Base-by-base conservation (phyloP, 2,888 invertebrate genomes). In the Andrena dorsata region DNA sequence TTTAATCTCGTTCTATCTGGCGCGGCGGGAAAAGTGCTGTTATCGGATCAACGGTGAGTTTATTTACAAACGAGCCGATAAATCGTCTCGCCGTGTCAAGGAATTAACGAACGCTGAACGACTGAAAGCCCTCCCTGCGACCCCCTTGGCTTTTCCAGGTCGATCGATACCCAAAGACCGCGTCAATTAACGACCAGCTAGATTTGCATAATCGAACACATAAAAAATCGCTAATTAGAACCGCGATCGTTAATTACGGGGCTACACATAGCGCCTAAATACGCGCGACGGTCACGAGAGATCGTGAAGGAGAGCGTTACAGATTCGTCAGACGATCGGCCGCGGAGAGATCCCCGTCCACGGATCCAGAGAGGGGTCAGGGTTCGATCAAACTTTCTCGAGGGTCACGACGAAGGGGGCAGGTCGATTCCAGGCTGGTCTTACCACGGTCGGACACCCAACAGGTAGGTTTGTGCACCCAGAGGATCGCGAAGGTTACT, bases 321-420 rank as follows among this genome's bases (percentile, higher is more conserved):
- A 78, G 84, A 84, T 84, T 84, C 85, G 85, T 85, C 85, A 60
- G 23, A 30, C 47, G 77, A 82, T 83, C 76, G 80, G 64, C 58
- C 66, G 71, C 26, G 69, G 85, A 82, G 82, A 85, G 83, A 85
- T 80, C 58, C 26, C 56, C 61, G 60, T 64, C 64, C 56, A 28
- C 49, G 53, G 73, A 70, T 71, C 76, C 69, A 70, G 61, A 69
- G 76, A 53, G 70, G 76, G 88, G 86, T 88, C 89, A 88, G 84
- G 89, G 83, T 82, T 86, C 80, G 88, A 90, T 90, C 89, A 88
- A 90, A 90, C 89, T 90, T 90, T 86, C 89, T 84, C 88, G 87
- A 85, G 80, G 87, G 80, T 85, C 85, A 85, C 72, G 75, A 71
- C 49, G 41, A 47, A 61, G 78, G 70, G 66, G 69, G 69, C 69